Conservation (phyloP, 2,113 vertebrate genomes). For the Hyperopisus bebe region DNA sequence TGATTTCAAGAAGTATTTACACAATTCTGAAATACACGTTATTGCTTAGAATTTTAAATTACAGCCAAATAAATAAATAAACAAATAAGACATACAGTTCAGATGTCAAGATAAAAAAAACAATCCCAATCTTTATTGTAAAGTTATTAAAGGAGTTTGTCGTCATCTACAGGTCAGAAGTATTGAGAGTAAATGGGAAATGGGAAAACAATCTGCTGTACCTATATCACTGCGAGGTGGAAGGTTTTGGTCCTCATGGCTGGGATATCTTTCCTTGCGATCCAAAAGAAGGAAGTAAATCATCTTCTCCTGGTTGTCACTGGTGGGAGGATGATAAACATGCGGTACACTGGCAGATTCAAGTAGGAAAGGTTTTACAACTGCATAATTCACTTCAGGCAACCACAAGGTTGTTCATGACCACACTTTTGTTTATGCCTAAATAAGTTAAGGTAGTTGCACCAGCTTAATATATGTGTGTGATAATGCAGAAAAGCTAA, state of each 20-base stretch:
- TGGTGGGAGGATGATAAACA: conserved; percentile 39
- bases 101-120: neutral
- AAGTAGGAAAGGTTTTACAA: neutral
- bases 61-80: neutral
- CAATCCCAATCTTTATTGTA: neutral
- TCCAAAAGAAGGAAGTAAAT: conserved; percentile 97
- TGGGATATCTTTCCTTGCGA: conserved; percentile 93
- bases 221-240: conserved; percentile 89
- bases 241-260: conserved; percentile 95
- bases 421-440: neutral
- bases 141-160: neutral
- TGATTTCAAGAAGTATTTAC: neutral
- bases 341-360: neutral
- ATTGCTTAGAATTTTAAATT: neutral
- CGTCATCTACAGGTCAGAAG: neutral
- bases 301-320: conserved; percentile 98
- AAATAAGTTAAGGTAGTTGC: neutral
- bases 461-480: neutral
- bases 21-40: neutral
- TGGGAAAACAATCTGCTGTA: conserved; percentile 42
- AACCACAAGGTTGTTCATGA: too few species aligned
- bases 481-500: neutral
- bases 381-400: neutral
- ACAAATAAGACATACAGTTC: neutral
- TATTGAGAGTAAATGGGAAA: neutral